phyloP scores from a whole-genome alignment of 2,888 invertebrate genomes.

The Atethmia centrago region DNA sequence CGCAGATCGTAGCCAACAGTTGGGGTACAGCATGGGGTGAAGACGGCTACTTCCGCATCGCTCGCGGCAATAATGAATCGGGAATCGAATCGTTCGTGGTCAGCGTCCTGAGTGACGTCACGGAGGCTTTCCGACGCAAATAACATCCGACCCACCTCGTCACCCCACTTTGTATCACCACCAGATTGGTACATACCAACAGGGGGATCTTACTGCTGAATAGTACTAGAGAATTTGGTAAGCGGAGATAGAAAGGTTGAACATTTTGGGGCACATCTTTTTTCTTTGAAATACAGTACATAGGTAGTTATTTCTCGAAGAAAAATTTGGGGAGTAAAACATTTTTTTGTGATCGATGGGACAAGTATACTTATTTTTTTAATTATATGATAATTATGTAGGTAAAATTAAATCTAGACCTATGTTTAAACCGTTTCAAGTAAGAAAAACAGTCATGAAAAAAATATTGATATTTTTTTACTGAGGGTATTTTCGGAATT shows the following conservation, averaged over 20 bases:
- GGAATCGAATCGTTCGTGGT: constrained; percentile 97
- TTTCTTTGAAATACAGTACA: neutral
- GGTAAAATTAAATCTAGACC: neutral
- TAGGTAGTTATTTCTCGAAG: neutral
- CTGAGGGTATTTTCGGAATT: neutral
- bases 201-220: constrained; percentile 79
- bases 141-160: constrained; percentile 80
- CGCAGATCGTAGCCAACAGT: constrained; percentile 97
- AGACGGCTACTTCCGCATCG: constrained; percentile 96
- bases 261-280: neutral
- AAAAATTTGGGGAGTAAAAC: neutral
- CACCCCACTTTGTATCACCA: constrained; percentile 79
- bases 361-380: neutral
- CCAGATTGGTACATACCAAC: constrained; percentile 75
- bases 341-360: neutral
- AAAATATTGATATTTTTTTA: neutral
- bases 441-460: neutral
- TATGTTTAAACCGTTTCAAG: neutral
- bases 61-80: constrained; percentile 96
- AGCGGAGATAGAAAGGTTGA: constrained; percentile 45
- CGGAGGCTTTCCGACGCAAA: constrained; percentile 81
- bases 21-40: constrained; percentile 99
- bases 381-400: neutral
- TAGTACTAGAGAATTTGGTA: constrained; percentile 80
- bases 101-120: constrained; percentile 93